Conservation (phyloP, 2,113 vertebrate species). For the Acrocephalus arundinaceus region DNA sequence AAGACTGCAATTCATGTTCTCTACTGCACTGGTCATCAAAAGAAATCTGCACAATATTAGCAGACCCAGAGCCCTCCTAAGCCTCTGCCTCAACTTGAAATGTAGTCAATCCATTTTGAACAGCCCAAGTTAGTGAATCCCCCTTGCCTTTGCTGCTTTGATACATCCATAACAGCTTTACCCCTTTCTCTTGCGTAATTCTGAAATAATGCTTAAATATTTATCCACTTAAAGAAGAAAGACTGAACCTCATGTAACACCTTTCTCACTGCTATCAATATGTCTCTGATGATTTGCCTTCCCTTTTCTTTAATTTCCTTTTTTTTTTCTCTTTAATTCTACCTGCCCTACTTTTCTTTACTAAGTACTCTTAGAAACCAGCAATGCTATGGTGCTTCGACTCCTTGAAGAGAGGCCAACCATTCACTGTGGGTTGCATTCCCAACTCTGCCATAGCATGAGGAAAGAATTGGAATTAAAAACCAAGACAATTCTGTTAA, state of each 20-base stretch:
- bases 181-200: neutral
- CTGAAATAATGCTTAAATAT: neutral
- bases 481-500: neutral
- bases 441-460: neutral
- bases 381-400: fast-evolving
- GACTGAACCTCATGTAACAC: neutral
- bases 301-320: neutral
- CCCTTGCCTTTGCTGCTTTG: neutral
- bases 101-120: neutral
- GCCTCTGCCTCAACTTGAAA: neutral
- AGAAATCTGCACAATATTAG: neutral
- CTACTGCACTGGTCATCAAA: neutral
- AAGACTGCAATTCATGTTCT: neutral
- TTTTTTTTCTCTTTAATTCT: neutral
- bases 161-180: neutral
- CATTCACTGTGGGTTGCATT: neutral
- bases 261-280: neutral
- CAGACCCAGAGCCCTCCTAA: neutral
- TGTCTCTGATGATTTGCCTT: neutral
- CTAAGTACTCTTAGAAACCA: neutral
- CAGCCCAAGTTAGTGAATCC: neutral
- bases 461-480: neutral
- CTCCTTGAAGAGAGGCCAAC: neutral
- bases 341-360: neutral
- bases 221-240: neutral